Conservation (phyloP, 2,888 invertebrate genomes). For the Hypena proboscidalis region DNA sequence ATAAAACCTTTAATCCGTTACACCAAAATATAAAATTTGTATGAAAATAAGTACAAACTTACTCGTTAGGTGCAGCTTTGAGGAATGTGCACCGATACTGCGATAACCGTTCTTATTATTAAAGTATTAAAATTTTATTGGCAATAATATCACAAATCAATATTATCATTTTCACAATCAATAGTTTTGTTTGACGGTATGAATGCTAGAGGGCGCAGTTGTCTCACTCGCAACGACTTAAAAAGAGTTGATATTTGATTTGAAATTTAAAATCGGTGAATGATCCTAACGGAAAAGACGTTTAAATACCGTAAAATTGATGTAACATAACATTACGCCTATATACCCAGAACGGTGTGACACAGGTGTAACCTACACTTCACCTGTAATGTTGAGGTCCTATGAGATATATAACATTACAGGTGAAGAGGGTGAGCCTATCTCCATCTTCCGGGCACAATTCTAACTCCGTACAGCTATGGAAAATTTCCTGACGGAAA, state of each 20-base stretch:
- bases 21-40: slow-evolving; percentile 73
- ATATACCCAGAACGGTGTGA: not conserved
- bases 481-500: no score
- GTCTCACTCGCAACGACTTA: no score
- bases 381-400: no score
- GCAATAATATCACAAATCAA: slow-evolving; percentile 79
- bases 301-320: no score
- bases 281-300: no score
- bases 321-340: not conserved
- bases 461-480: no score
- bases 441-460: no score
- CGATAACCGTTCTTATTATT: slow-evolving; percentile 46
- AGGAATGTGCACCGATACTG: slow-evolving; percentile 65
- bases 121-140: slow-evolving; percentile 66
- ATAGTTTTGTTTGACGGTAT: slow-evolving; percentile 24
- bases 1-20: slow-evolving; percentile 61
- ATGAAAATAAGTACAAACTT: slow-evolving; percentile 75
- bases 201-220: slow-evolving; percentile 3
- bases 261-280: no score
- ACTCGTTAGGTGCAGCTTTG: slow-evolving; percentile 64
- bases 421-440: no score
- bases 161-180: slow-evolving; percentile 57
- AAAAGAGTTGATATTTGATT: no score
- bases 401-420: no score
- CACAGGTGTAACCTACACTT: not conserved